Conservation (phyloP, 2,113 vertebrate genomes). For the Noturus placidus region DNA sequence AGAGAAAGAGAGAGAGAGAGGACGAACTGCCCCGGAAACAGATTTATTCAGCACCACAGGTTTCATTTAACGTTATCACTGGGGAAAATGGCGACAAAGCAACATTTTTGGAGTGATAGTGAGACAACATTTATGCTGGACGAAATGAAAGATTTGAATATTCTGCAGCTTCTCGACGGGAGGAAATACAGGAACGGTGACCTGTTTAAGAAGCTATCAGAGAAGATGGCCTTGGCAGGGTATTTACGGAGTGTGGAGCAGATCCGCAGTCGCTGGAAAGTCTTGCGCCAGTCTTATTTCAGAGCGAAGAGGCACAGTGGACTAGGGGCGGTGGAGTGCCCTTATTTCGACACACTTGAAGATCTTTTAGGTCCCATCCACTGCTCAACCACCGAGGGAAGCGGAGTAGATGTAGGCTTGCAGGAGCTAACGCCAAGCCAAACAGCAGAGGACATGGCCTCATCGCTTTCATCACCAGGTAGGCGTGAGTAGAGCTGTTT, state of each 20-base stretch:
- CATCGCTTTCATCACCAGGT: constrained; percentile 3
- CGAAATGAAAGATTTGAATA: constrained; percentile 15
- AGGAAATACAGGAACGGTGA: constrained; percentile 11
- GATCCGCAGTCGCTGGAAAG: not conserved
- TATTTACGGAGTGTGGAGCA: constrained; percentile 1
- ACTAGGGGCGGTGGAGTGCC: not conserved
- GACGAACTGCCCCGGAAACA: not conserved
- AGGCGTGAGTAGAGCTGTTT: not conserved
- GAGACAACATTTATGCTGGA: constrained; percentile 11
- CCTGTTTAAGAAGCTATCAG: constrained; percentile 1
- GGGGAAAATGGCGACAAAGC: constrained; percentile 4
- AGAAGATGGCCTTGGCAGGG: constrained; percentile 12
- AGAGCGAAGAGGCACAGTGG: not conserved
- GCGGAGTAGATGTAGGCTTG: constrained; percentile 7
- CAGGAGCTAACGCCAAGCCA: not conserved
- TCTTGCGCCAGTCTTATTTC: not conserved
- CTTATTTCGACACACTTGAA: not conserved
- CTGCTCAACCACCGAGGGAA: not conserved
- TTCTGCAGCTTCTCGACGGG: constrained; percentile 6
- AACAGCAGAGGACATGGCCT: constrained; percentile 3
- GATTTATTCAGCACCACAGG: not conserved
- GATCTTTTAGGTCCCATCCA: constrained; percentile 4
- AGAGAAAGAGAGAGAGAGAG: not conserved
- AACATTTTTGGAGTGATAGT: not conserved
- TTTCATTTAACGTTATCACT: not conserved